Evolutionary conservation across 64 coral and sea anemone species (phyloP), one percentile per base, ranked within the genome.

Genomic region (Acropora yongei): DNA sequence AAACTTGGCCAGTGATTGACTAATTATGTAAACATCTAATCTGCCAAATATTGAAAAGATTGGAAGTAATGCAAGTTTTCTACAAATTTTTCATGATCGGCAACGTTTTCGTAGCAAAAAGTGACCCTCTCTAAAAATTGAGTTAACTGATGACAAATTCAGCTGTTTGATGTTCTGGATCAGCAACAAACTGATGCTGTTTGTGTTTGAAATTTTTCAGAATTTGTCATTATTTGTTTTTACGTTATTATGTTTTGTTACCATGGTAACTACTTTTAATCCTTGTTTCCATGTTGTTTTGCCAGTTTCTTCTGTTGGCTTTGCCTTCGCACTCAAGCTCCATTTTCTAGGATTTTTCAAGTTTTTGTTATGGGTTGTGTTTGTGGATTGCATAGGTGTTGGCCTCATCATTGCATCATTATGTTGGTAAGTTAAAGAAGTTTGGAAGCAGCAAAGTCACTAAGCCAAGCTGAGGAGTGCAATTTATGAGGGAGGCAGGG

Each of bases 281-380:
- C 49, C 39, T 9, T 6, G 41, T 83, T 74, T 63, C 3, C n/a
- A 8, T 89, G 48, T 76, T 86, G 50, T 73, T 61, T 80, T 88
- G 86, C 75, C 72, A 99, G 97, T 94, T 51, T 99, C 97, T 41
- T 99, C 94, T 20, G 68, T 99, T 94, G 97, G 97, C 48, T 99
- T 99, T 96, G 88, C 97, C 41, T 91, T 99, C 71, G 92, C 93
- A 1, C 78, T 99, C 43, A 90, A 92, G 51, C 91, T 99, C 20
- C 94, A 87, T 61, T 99, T 99, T 84, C 66, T 99, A 96, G 97
- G 94, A 49, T 99, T 99, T 92, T 89, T 99, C 17, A 93, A 96
- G 83, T 99, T 99, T 77, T 87, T 96, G 78, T 80, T 99, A 55
- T 99, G 97, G 97, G 95, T 96, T 86, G 97, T 99, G n/a, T 96